Percentiles rank a stretch among this genome's conserved stretches.
Evolutionary conservation across 2,113 vertebrate genomes (phyloP).

Genomic region (Danio rerio): GRCz12tu NC_133179.1:3172001-3172500

Average conservation of each 20-base stretch:
- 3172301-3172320: conserved; percentile 53
- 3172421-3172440: conserved; percentile 59
- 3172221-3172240: conserved; percentile 20
- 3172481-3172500: conserved; percentile 65
- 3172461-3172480: conserved; percentile 62
- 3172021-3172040: conserved; percentile 70
- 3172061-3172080: conserved; percentile 9
- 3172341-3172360: conserved; percentile 63
- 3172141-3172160: conserved; percentile 30
- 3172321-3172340: conserved; percentile 55
- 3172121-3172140: neutral
- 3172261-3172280: conserved; percentile 41
- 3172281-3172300: conserved; percentile 13
- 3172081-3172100: conserved; percentile 11
- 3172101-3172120: conserved; percentile 14
- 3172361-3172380: conserved; percentile 67
- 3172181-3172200: conserved; percentile 24
- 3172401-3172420: conserved; percentile 63
- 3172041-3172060: conserved; percentile 41
- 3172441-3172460: conserved; percentile 60
- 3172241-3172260: conserved; percentile 33
- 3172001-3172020: conserved; percentile 62
- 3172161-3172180: neutral
- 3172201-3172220: conserved; percentile 10
- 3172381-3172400: conserved; percentile 48